A percentile compares a stretch with the other conserved stretches of the same genome.
phyloP scores from a whole-genome alignment of 2,888 invertebrate species.

The Drosophila parthenogenetica region DNA sequence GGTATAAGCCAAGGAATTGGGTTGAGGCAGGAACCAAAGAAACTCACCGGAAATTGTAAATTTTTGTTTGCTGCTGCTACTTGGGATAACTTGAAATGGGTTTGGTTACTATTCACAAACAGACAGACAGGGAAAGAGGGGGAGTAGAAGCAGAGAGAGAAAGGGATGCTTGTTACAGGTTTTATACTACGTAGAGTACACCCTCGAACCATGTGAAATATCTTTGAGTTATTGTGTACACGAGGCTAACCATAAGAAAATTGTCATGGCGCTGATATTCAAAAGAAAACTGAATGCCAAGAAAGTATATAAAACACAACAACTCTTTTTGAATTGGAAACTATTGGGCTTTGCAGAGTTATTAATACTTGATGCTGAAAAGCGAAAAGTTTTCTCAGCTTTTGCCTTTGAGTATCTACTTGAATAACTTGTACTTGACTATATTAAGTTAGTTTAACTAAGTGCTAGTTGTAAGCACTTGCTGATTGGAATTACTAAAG shows the following conservation, averaged over 20 bases:
- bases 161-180: slow-evolving; percentile 5
- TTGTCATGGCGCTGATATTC: slow-evolving; percentile 15
- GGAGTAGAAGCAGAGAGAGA: background rate
- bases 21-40: slow-evolving; percentile 27
- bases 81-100: slow-evolving; percentile 24
- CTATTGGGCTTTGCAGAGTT: background rate
- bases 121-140: too few species aligned
- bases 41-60: slow-evolving; percentile 71
- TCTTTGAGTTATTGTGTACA: slow-evolving; percentile 34
- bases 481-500: background rate
- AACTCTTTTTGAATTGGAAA: too few species aligned
- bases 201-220: slow-evolving; percentile 24
- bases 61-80: slow-evolving; percentile 61
- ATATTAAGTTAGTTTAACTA: background rate
- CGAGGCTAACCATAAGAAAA: slow-evolving; percentile 13
- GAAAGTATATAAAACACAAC: background rate
- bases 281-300: slow-evolving; percentile 20
- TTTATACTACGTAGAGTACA: slow-evolving; percentile 29
- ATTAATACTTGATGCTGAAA: slow-evolving; percentile 12
- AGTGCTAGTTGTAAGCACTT: background rate
- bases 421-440: background rate
- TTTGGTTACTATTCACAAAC: slow-evolving; percentile 16
- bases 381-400: slow-evolving; percentile 1
- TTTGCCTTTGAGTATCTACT: slow-evolving; percentile 1
- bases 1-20: background rate